These are phyloP conservation scores for Conger conger DNA, from an alignment of 2,113 vertebrate species.

Conservation along the genomic window DNA sequence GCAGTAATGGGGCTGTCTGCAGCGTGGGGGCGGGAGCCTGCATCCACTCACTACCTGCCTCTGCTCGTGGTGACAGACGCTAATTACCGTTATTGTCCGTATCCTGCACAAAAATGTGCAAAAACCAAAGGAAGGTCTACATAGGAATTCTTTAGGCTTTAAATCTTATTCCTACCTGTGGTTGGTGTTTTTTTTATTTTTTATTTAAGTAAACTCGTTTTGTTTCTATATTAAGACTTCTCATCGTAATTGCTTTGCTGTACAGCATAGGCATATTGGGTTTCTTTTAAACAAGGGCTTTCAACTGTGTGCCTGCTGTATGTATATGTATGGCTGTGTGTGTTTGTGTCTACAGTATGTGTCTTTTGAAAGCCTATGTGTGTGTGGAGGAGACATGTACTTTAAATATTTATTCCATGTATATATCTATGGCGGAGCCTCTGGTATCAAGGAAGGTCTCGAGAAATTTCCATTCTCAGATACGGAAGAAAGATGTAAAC, in stretches of 20 bases:
- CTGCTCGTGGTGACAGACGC: slow-evolving; percentile 19
- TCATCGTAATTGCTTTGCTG: background rate
- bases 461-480: background rate
- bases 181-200: background rate
- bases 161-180: background rate
- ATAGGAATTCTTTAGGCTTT: background rate
- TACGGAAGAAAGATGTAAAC: background rate
- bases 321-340: slow-evolving; percentile 7
- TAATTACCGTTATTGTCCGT: slow-evolving; percentile 32
- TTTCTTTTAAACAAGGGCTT: background rate
- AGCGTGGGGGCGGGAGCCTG: slow-evolving; percentile 6
- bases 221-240: background rate
- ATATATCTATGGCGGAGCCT: background rate
- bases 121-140: slow-evolving; percentile 7
- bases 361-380: background rate
- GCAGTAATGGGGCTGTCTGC: slow-evolving; percentile 8
- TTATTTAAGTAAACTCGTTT: background rate
- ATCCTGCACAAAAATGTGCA: slow-evolving; percentile 19
- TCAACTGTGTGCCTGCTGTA: background rate
- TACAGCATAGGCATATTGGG: background rate
- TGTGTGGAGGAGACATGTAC: slow-evolving; percentile 1
- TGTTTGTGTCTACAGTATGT: background rate
- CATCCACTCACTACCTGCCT: slow-evolving; percentile 2
- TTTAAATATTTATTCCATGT: background rate
- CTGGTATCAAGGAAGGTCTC: background rate